Evolutionary conservation across 2,113 vertebrate genomes (phyloP), one percentile per base, ranked within the genome.

Genomic region (Tauraco erythrolophus): DNA sequence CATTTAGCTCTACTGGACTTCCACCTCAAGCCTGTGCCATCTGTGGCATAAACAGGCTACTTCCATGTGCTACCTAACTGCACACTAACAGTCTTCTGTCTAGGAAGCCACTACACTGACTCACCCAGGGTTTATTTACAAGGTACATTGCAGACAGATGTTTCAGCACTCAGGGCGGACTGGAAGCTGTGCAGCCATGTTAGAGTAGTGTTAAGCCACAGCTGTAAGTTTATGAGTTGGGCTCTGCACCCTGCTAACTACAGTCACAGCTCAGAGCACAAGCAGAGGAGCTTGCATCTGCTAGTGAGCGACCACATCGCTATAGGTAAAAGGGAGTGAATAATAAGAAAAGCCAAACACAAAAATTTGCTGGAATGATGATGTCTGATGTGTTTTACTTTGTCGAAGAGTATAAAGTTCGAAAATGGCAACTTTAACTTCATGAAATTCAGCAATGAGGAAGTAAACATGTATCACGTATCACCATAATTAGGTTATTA

Each of bases 131-230:
- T 68, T 95, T 94, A 79, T 79, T 87, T 87, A 56, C n/a, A 84
- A 94, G 39, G 76, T 84, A 51, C 43, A 4, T 6, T 75, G 72
- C 76, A 92, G 72, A 68, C 93, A 96, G 89, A 91, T 95, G 86
- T 92, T 89, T 81, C 0, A 0, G 80, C 12, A 19, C 48, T 81
- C 69, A 4, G 6, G 69, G 80, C 71, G 12, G 9, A 70, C 65
- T 94, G 60, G 80, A 89, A 96, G 91, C 65, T 48, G 35, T 3
- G 41, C 48, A 72, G 87, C 51, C 72, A 68, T 25, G 85, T 71
- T 71, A 70, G 46, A 87, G 80, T 88, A 68, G 69, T 72, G 87
- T 46, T 91, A 75, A 94, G 56, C 51, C 87, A 87, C 89, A 96
- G 77, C 84, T 94, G 72, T 80, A 79, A 48, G 61, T 78, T 94